Base-by-base conservation (phyloP, 2,888 invertebrate species). In the Gerosis bhagava region DNA sequence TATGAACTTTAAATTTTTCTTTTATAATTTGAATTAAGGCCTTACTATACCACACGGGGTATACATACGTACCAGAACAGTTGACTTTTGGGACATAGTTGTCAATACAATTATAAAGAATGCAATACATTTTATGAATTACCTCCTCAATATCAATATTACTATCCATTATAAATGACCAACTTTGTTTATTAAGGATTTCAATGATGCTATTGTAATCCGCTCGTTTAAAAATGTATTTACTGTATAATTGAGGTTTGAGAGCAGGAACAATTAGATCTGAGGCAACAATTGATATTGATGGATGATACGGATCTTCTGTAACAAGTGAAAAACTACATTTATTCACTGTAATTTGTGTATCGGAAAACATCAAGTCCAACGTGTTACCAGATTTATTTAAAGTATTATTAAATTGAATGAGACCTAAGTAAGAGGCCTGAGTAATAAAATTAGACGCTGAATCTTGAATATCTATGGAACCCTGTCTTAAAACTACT, bases 221-320 rank as follows among this genome's bases (percentile, higher is more conserved):
- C 1, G 36, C 36, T 5, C 24, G 24, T 1, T 24, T 10, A 24
- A 24, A 36, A 15, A n/a, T 7, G 16, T 36, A 24, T 15, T 36
- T 36, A 15, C 5, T 24, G 1, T 4, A n/a, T 1, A 24, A 10
- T 10, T 15, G 24, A 5, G 15, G 0, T 16, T 36, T 36, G 10
- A 36, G 24, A 16, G 36, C 2, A 3, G 36, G 16, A 2, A 36
- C 10, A 5, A 36, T 3, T 3, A 36, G 1, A 7, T 36, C 36
- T 1, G 36, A 24, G 0, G 36, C 15, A 13, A 5, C 2, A 16
- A 36, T 36, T 3, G 10, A 8, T 55, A 50, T 24, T 49, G 28
- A 49, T 49, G 48, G 40, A 41, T 40, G 32, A 26, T 51, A 37
- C 17, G 22, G 41, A 15, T 43, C 34, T 17, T 48, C 41, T 6